Base-by-base conservation (phyloP, 2,113 vertebrate genomes). In the Jacana jacana region DNA sequence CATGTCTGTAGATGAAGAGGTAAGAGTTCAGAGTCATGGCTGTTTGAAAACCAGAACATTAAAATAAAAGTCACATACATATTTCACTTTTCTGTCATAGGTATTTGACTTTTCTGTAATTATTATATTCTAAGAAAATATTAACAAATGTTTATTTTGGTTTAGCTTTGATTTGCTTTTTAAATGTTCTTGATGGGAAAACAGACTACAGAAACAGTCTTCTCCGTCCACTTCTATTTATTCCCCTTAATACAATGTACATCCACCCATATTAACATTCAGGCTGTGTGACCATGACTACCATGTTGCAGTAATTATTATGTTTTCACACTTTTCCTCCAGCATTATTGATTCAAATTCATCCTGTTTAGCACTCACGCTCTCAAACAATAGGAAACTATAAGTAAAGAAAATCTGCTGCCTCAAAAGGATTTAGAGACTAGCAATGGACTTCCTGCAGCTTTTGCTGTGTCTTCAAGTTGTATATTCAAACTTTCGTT, bases 291-390 rank as follows among this genome's bases (percentile, higher is more conserved):
- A 84, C 65, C 89, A 61, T 84, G 81, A 64, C 49, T 46, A 86
- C 37, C 46, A 72, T 48, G 39, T 70, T 96, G 49, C 49, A 37
- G 68, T 88, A 96, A 91, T 84, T 91, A 23, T 10, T 84, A 30
- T 37, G 18, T 86, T 89, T 95, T 88, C 66, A 85, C 37, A 85
- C 27, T 87, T 88, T 72, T 92, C 71, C 66, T 88, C 30, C 17
- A 92, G 37, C 23, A 22, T 70, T 95, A 57, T 88, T 91, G 49
- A 95, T 93, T 95, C 35, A 93, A 90, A 92, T 85, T 92, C 39
- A 86, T 86, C 71, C 64, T 73, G 7, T 89, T 91, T 88, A 76
- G 51, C 60, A 81, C 40, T 83, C 33, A 70, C 61, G 30, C 27
- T 80, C 31, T 39, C 6, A 6, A 40, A 86, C 71, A 96, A 86